Evolutionary conservation across 2,113 vertebrate genomes (phyloP).

Genomic region (Muscicapa adusta): DNA sequence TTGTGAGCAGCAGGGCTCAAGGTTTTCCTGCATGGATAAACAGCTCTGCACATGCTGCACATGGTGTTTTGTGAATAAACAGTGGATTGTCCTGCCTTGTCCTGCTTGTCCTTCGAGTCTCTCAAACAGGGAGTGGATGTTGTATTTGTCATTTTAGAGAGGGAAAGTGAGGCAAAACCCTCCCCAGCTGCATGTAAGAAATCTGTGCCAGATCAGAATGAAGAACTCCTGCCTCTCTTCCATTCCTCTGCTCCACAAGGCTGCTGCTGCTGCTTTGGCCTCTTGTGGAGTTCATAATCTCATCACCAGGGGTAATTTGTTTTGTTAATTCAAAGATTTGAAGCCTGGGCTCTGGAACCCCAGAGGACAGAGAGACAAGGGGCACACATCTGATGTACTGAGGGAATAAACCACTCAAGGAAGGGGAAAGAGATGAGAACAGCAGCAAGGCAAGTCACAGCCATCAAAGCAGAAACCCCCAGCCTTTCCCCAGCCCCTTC

Average conservation of each 20-base stretch:
- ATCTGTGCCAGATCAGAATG: not conserved
- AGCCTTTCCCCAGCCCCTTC: not conserved
- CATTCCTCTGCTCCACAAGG: not conserved
- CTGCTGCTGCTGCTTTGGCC: not conserved
- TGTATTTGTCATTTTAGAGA: not conserved
- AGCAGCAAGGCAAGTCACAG: not conserved
- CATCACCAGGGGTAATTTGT: not conserved
- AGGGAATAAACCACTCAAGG: not conserved
- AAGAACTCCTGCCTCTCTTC: not conserved
- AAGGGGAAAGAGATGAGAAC: not conserved
- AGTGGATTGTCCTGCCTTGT: not conserved
- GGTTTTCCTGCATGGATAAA: not conserved
- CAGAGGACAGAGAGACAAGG: not conserved
- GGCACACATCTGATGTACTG: rapidly evolving
- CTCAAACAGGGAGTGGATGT: not conserved
- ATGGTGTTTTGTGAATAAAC: not conserved
- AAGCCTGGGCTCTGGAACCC: not conserved
- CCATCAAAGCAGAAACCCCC: not conserved
- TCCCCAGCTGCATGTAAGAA: not conserved
- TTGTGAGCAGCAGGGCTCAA: not conserved
- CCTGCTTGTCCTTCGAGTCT: not conserved
- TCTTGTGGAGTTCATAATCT: not conserved
- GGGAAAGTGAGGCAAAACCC: not conserved
- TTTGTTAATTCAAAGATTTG: not conserved
- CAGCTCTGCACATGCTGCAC: not conserved